Evolutionary conservation across 2,797 vertebrate genomes (phyloP), one percentile per base, ranked within the genome.

Genomic region (Phalanger gymnotis): DNA sequence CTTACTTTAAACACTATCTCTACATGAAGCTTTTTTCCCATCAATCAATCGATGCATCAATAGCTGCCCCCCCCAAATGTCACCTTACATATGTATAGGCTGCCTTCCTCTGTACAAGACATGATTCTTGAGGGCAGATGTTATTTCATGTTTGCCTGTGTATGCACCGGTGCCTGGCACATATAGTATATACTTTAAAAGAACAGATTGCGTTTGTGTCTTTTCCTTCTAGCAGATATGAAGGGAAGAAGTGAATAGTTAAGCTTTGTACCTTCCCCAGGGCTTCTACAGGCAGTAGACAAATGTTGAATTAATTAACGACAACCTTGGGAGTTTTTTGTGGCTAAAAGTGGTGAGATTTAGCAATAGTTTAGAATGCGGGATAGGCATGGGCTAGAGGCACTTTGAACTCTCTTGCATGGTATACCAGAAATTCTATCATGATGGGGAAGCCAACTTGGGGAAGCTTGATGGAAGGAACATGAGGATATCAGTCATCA

Each of bases 331-430:
- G 73, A 81, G n/a, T 47, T 27, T 87, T 87, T 87, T 47, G 40
- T 47, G 22, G 3, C 22, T 31, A 73, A 92, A 94, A 22, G 22
- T 93, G 53, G 30, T 52, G 89, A 31, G 14, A 73, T 93, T 90
- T 95, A 66, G 47, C 52, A 93, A 95, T 92, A 93, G 34, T 28
- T 22, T 93, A 14, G 14, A 92, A 52, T 34, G 52, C 55, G 95
- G 5, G 25, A 96, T 14, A 89, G 53, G 87, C 87, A 95, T 90
- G 87, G 19, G 52, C 54, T 95, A 87, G 58, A 90, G 92, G 92
- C 66, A 93, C 28, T 66, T 27, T 31, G 90, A 94, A 54, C 51
- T 94, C 14, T 94, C 61, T 97, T 57, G 57, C 52, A 92, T 92
- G 52, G 47, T 22, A 92, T 22, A 22, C 92, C 66, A 93, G 92